phyloP scores from a whole-genome alignment of 2,113 vertebrate species.

The Ictalurus punctatus region DNA sequence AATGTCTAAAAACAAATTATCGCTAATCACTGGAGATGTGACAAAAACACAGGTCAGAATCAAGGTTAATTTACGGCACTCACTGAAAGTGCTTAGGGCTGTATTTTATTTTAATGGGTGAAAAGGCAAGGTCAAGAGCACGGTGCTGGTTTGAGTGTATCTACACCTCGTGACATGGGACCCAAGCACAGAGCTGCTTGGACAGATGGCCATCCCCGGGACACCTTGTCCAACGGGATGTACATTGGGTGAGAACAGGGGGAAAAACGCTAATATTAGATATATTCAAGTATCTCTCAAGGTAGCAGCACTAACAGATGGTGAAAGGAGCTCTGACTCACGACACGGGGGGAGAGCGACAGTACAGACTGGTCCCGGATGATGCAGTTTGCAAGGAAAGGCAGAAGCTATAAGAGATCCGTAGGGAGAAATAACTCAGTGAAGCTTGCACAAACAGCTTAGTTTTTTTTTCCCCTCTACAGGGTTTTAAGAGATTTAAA shows the following conservation, averaged over 20 bases:
- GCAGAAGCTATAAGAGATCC: slow-evolving; percentile 27
- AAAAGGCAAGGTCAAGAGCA: slow-evolving; percentile 40
- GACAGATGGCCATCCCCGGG: slow-evolving; percentile 71
- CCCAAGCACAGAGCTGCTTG: slow-evolving; percentile 57
- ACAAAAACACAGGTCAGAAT: slow-evolving; percentile 14
- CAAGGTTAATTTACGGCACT: slow-evolving; percentile 26
- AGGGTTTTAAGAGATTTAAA: slow-evolving; percentile 23
- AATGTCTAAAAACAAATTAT: slow-evolving; percentile 38
- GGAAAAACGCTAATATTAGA: slow-evolving; percentile 67
- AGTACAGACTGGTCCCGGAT: slow-evolving; percentile 30
- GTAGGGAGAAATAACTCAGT: slow-evolving; percentile 43
- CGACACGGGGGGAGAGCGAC: slow-evolving; percentile 50
- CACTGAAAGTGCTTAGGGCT: slow-evolving; percentile 5
- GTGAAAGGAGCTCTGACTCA: slow-evolving; percentile 59
- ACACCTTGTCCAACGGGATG: slow-evolving; percentile 61
- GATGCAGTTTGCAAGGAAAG: slow-evolving; percentile 33
- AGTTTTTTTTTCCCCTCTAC: slow-evolving; percentile 18
- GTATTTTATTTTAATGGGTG: slow-evolving; percentile 33
- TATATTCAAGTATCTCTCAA: slow-evolving; percentile 62
- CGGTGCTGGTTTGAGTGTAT: slow-evolving; percentile 27
- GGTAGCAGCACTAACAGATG: slow-evolving; percentile 66
- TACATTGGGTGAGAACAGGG: slow-evolving; percentile 49
- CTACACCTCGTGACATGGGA: background rate
- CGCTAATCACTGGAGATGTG: slow-evolving; percentile 28
- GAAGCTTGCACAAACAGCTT: slow-evolving; percentile 41